Evolutionary conservation across 2,797 vertebrate genomes (phyloP).

Genomic region (Thunnus albacares): DNA sequence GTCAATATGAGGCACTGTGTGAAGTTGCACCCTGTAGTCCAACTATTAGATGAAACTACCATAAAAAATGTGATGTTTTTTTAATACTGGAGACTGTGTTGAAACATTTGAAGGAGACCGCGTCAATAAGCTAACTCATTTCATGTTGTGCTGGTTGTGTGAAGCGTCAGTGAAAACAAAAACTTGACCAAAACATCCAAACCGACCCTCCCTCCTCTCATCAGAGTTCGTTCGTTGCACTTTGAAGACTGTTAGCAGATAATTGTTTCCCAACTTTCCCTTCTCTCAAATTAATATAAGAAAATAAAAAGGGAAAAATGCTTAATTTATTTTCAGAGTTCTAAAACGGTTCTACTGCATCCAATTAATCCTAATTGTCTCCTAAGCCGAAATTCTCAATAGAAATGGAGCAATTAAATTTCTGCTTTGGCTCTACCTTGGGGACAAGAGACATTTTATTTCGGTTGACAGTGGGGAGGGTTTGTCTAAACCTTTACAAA

Average conservation of each 20-base stretch:
- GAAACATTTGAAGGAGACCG: background rate
- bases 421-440: conserved; percentile 79
- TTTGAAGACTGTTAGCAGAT: conserved; percentile 56
- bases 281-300: conserved; percentile 67
- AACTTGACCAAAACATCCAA: conserved; percentile 36
- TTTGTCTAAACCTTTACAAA: conserved; percentile 74
- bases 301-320: conserved; percentile 74
- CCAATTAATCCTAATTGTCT: conserved; percentile 87
- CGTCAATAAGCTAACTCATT: conserved; percentile 4
- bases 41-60: conserved; percentile 1
- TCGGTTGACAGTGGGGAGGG: conserved; percentile 68
- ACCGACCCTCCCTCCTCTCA: conserved; percentile 19
- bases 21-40: background rate
- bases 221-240: conserved; percentile 28
- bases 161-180: conserved; percentile 8
- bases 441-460: conserved; percentile 80
- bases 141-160: conserved; percentile 1
- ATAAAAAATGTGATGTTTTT: conserved; percentile 1
- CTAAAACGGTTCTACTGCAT: conserved; percentile 80
- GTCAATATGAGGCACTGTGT: conserved; percentile 11
- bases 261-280: conserved; percentile 65
- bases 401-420: conserved; percentile 87
- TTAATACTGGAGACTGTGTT: background rate
- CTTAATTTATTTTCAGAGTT: conserved; percentile 80
- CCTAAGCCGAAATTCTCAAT: conserved; percentile 84